Base-by-base conservation (phyloP, 2,113 vertebrate species). In the Muscicapa adusta region DNA sequence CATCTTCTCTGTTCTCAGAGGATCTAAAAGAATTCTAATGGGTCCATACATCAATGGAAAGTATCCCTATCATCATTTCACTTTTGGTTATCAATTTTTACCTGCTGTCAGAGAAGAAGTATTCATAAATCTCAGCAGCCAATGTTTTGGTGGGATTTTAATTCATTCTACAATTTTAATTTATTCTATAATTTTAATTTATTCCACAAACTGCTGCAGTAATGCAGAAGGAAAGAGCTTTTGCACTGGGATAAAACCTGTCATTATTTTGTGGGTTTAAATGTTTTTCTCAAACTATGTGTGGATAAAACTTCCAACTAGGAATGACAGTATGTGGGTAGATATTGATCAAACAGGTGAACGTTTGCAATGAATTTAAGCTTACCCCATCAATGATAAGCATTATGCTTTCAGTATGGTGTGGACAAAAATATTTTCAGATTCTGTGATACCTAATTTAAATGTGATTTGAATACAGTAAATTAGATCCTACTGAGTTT, bases 161-260 rank as follows among this genome's bases (percentile, higher is more conserved):
- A 38, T 94, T 95, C 95, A 70, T 91, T 96, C 82, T 92, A 38
- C 29, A 58, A 54, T 77, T 95, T 93, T 93, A 92, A 38, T 94
- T 95, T 95, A 70, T 89, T 96, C 79, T 19, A 45, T 58, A 36
- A 23, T 77, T 95, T 93, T 93, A 92, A 38, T 94, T 95, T 95
- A 70, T 91, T 96, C 82, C 91, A 38, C 31, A 58, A 54, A 80
- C 92, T 77, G 58, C 61, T 89, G 63, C 45, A 54, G 43, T 47
- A 53, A 17, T 54, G 20, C 18, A 36, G 29, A 76, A 81, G 74
- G 87, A 60, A 94, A 83, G 34, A 75, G 6, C 20, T 91, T 88
- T 88, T 85, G 50, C 62, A 75, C 14, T 45, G 23, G 53, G 62
- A 47, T 24, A 91, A 96, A 94, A 48, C 25, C 7, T 51, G 51